Conservation (phyloP, 2,888 invertebrate genomes). For the Temnothorax ravouxi region DNA sequence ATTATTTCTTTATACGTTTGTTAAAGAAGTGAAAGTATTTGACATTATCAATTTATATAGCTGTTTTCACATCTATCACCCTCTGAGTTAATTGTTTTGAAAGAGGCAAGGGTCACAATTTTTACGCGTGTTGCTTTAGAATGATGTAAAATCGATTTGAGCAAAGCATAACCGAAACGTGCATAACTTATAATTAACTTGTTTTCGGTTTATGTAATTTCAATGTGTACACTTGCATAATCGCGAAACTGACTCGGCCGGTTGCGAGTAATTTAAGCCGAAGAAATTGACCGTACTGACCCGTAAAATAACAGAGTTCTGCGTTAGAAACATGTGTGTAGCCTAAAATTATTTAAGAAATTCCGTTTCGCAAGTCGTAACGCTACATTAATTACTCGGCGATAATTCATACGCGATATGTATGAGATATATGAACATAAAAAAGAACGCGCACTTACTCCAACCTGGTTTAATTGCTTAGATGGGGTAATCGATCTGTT, state of each 20-base stretch:
- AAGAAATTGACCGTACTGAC: neutral
- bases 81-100: neutral
- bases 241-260: constrained; percentile 10
- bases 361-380: neutral
- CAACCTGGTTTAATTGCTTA: neutral
- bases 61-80: neutral
- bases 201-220: constrained; percentile 32
- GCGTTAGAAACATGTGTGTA: too few species aligned
- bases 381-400: neutral
- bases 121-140: neutral
- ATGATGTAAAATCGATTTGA: neutral
- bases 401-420: neutral
- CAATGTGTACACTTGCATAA: neutral
- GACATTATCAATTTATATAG: neutral
- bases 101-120: neutral
- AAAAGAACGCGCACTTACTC: neutral
- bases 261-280: neutral
- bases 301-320: neutral
- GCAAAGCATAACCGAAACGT: neutral
- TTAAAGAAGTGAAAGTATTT: neutral
- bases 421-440: neutral
- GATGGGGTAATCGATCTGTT: neutral
- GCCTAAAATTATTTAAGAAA: constrained; percentile 7
- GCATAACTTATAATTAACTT: neutral
- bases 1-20: neutral